Base-by-base conservation (phyloP, 2,888 invertebrate genomes). In the Hypercompe scribonia region DNA sequence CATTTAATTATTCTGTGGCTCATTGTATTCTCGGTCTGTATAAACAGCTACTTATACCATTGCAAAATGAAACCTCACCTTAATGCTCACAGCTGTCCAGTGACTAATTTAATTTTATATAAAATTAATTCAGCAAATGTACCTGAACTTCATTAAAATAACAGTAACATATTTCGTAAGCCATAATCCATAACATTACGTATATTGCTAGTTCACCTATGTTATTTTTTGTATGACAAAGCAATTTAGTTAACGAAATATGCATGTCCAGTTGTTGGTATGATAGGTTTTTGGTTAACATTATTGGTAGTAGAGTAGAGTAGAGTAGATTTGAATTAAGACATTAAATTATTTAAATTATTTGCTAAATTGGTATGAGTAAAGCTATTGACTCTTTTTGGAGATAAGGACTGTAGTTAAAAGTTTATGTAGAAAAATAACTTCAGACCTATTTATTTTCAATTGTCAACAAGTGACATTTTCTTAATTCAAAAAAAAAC, bases 71-170 rank as follows among this genome's bases (percentile, higher is more conserved):
- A 33, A 50, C 46, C 50, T 67, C 50, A 21, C 36, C 61, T n/a
- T 46, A 61, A 63, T 39, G 54, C n/a, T 42, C 21, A 39, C 39
- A 31, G 63, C 68, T 68, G 50, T 54, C 67, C 50, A 54, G 46
- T 34, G 46, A 63, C 64, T 71, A 76, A 77, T 65, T 67, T 64
- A 79, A 76, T 80, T 75, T 71, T 50, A 71, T 71, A 68, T 74
- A 34, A 78, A 70, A 76, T 79, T 81, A 80, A 84, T 80, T 79
- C 65, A 68, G 64, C 39, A 79, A 78, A 83, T 79, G 75, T 76
- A 54, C 39, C 71, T 73, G 70, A 75, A 70, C 42, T 70, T 73
- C 64, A 73, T 76, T 79, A 67, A 81, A 79, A 72, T 79, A 70
- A 70, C 74, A 42, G 58, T 61, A 76, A 73, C 77, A 78, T 72